Percentiles rank a stretch among this genome's conserved stretches.
Conservation (phyloP, 2,888 invertebrate species). For the Dolomedes plantarius region DNA sequence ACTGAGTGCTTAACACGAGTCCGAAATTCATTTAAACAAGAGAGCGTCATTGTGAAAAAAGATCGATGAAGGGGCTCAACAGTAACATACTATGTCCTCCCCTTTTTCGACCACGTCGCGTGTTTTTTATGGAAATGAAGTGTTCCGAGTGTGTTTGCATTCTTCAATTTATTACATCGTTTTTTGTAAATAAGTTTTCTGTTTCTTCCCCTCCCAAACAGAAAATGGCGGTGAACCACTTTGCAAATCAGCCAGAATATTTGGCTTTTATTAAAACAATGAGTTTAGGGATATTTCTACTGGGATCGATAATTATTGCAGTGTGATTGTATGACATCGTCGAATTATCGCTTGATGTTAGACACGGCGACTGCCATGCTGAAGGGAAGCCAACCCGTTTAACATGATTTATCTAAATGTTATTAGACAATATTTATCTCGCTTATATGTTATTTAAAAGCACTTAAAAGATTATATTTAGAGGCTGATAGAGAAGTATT, state of each 20-base stretch:
- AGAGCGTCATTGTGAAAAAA: background rate
- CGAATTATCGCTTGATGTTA: no score
- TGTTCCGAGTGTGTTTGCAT: background rate
- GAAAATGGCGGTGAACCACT: background rate
- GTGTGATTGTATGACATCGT: no score
- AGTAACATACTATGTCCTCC: background rate
- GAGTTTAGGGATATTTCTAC: no score
- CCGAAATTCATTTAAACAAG: constrained; percentile 11
- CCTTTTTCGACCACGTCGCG: background rate
- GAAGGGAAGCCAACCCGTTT: no score
- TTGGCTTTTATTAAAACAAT: background rate
- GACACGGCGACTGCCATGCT: no score
- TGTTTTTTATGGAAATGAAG: background rate
- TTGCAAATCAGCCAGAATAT: background rate
- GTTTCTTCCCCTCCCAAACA: background rate
- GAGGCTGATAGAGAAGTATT: no score
- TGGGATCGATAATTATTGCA: no score
- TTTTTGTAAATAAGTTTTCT: constrained; percentile 10
- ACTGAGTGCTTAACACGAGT: constrained; percentile 31
- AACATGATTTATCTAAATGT: no score
- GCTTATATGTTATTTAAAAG: no score
- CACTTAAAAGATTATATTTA: no score
- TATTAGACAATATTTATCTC: no score
- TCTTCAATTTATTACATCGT: constrained; percentile 1
- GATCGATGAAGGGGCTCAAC: background rate